These are phyloP conservation scores for Mesoclemmys tuberculata DNA, from an alignment of 2,113 vertebrate species.

Conservation along the genomic window DNA sequence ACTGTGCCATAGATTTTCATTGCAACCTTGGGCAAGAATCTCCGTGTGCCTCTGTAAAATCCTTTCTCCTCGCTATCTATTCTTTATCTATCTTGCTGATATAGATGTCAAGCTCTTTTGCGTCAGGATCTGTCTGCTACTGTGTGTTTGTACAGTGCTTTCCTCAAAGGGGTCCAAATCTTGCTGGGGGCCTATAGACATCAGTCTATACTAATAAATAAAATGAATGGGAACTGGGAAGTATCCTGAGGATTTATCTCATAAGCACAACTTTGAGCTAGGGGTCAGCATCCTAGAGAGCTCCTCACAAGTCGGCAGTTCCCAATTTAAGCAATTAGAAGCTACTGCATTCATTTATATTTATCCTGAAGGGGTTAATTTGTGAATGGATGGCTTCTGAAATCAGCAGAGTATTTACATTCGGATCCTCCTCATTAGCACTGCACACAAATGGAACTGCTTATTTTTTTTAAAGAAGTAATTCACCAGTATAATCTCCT, in stretches of 20 bases:
- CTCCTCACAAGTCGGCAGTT: background rate
- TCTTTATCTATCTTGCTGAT: background rate
- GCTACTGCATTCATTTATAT: background rate
- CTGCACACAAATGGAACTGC: background rate
- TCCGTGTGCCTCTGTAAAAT: background rate
- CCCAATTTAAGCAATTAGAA: background rate
- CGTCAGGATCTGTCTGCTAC: background rate
- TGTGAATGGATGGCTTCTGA: background rate
- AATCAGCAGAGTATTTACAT: background rate
- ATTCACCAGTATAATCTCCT: slow-evolving; percentile 13
- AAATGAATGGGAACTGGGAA: accelerated
- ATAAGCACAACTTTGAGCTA: background rate
- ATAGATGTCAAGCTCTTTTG: background rate
- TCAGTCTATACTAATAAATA: background rate
- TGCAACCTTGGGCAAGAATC: background rate
- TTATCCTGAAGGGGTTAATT: background rate
- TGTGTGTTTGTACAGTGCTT: background rate
- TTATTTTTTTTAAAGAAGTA: slow-evolving; percentile 36
- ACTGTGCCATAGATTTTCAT: background rate
- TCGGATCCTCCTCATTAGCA: background rate
- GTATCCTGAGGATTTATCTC: background rate
- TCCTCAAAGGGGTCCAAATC: background rate
- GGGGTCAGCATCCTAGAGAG: background rate
- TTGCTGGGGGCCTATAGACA: background rate
- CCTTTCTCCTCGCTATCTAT: background rate